Conservation (phyloP, 2,888 invertebrate species). For the Galerucella calmariensis region DNA sequence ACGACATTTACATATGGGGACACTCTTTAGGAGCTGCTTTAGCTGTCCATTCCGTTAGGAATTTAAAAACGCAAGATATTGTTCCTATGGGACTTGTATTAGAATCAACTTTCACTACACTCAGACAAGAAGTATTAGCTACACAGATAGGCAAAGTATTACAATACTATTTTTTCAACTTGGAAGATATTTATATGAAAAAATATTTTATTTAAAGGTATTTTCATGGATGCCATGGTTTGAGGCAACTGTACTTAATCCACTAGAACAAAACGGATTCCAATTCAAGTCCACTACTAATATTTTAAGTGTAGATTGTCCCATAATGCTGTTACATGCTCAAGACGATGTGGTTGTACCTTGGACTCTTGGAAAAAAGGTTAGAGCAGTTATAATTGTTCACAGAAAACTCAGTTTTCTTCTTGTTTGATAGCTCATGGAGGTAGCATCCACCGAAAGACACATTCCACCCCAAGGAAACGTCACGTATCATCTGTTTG, state of each 20-base stretch:
- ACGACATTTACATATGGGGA: slow-evolving; percentile 60
- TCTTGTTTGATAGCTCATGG: slow-evolving; percentile 24
- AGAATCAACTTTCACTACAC: slow-evolving; percentile 57
- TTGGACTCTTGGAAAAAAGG: slow-evolving; percentile 54
- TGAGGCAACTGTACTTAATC: slow-evolving; percentile 55
- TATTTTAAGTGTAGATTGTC: slow-evolving; percentile 56
- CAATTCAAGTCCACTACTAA: slow-evolving; percentile 54
- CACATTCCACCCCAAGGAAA: slow-evolving; percentile 50
- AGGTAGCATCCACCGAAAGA: slow-evolving; percentile 50
- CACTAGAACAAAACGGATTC: slow-evolving; percentile 58
- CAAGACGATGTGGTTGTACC: slow-evolving; percentile 59
- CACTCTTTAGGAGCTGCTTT: slow-evolving; percentile 60
- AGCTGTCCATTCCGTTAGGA: slow-evolving; percentile 52
- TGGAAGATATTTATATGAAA: background rate
- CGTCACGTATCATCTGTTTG: slow-evolving; percentile 52
- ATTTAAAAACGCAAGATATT: slow-evolving; percentile 47
- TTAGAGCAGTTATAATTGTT: slow-evolving; percentile 32
- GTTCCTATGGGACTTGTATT: slow-evolving; percentile 56
- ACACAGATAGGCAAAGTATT: slow-evolving; percentile 53
- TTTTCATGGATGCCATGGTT: slow-evolving; percentile 60
- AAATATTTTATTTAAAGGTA: slow-evolving; percentile 49
- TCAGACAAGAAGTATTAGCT: slow-evolving; percentile 55
- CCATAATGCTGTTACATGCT: slow-evolving; percentile 60
- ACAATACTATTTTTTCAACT: background rate
- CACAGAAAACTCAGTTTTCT: background rate